Conservation (phyloP, 2,888 invertebrate genomes). For the Tachina fera region DNA sequence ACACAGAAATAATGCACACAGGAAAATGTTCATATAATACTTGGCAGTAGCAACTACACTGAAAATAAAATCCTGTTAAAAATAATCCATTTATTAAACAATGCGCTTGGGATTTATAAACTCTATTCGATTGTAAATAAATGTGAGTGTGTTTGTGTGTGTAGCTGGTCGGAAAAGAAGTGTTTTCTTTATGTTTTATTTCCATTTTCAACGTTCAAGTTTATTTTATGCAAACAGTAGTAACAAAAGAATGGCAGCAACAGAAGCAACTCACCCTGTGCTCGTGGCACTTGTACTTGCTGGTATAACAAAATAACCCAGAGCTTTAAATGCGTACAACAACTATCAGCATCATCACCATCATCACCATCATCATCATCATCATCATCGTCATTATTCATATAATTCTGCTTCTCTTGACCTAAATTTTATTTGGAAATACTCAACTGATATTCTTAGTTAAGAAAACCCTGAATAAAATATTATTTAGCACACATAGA, state of each 20-base stretch:
- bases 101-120: slow-evolving; percentile 38
- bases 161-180: neutral
- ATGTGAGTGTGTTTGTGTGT: neutral
- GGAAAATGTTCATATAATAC: slow-evolving; percentile 2
- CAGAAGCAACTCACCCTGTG: neutral
- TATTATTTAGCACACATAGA: slow-evolving; percentile 24
- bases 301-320: slow-evolving; percentile 23
- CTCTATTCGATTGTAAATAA: slow-evolving; percentile 5
- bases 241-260: slow-evolving; percentile 19
- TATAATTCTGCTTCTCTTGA: slow-evolving; percentile 55
- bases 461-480: slow-evolving; percentile 46
- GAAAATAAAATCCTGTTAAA: slow-evolving; percentile 43
- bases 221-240: slow-evolving; percentile 43
- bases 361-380: slow-evolving; percentile 23
- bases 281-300: slow-evolving; percentile 1
- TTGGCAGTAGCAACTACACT: slow-evolving; percentile 4
- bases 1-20: neutral
- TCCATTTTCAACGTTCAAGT: slow-evolving; percentile 38
- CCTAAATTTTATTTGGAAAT: slow-evolving; percentile 61
- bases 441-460: slow-evolving; percentile 47
- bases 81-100: slow-evolving; percentile 61
- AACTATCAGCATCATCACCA: slow-evolving; percentile 32
- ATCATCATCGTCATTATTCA: slow-evolving; percentile 28
- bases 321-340: slow-evolving; percentile 33
- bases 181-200: neutral